These are phyloP conservation scores for Dicranocentrus wangi DNA, from an alignment of 2,888 invertebrate species.

Conservation along the genomic window DNA sequence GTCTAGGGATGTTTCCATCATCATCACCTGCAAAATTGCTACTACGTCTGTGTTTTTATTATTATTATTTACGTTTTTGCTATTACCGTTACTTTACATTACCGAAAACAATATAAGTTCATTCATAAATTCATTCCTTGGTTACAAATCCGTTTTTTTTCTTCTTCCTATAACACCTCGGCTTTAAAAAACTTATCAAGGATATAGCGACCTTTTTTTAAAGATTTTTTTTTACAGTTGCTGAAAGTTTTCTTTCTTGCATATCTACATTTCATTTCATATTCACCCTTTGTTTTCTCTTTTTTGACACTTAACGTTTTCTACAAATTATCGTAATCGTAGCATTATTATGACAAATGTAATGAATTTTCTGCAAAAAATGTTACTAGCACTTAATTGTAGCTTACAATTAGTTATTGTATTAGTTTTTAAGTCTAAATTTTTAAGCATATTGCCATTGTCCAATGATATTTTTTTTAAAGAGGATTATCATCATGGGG, in stretches of 20 bases:
- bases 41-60: slow-evolving; percentile 13
- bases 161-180: not conserved
- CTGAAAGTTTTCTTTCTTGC: slow-evolving; percentile 22
- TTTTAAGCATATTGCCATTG: slow-evolving; percentile 63
- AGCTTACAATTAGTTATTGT: slow-evolving; percentile 51
- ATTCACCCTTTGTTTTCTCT: slow-evolving; percentile 32
- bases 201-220: slow-evolving; percentile 49
- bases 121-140: not conserved
- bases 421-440: slow-evolving; percentile 55
- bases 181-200: slow-evolving; percentile 18
- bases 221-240: slow-evolving; percentile 35
- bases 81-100: slow-evolving; percentile 25
- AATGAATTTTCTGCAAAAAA: slow-evolving; percentile 14
- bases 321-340: slow-evolving; percentile 8
- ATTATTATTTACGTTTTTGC: slow-evolving; percentile 36
- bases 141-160: slow-evolving; percentile 28
- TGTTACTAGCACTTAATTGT: slow-evolving; percentile 48
- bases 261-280: slow-evolving; percentile 28
- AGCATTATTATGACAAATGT: slow-evolving; percentile 4
- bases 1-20: not conserved
- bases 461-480: slow-evolving; percentile 55
- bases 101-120: no score
- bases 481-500: slow-evolving; percentile 53
- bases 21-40: slow-evolving; percentile 40
- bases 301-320: slow-evolving; percentile 28